phyloP scores from a whole-genome alignment of 2,113 vertebrate species.

The Entelurus aequoreus region DNA sequence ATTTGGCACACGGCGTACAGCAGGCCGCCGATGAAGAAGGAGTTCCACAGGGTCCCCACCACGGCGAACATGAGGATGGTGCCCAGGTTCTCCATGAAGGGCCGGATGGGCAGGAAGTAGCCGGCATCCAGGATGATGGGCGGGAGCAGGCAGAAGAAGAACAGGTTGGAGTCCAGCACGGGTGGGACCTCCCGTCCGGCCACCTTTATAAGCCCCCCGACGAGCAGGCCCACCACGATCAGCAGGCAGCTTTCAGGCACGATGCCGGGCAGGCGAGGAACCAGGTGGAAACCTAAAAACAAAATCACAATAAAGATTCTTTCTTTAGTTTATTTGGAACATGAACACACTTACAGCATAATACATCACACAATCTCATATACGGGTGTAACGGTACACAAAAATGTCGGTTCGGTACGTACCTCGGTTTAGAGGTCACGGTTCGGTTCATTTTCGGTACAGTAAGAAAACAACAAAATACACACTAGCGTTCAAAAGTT shows the following conservation, averaged over 20 bases:
- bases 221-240: constrained; percentile 88
- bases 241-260: constrained; percentile 97
- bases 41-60: constrained; percentile 93
- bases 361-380: too few relatives aligned
- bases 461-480: too few relatives aligned
- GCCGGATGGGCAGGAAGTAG: constrained; percentile 93
- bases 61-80: constrained; percentile 97
- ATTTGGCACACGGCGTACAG: constrained; percentile 86
- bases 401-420: too few relatives aligned
- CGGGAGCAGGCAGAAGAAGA: constrained; percentile 93
- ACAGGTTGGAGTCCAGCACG: constrained; percentile 77
- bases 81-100: constrained; percentile 95
- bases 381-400: too few relatives aligned
- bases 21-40: constrained; percentile 88
- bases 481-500: too few relatives aligned
- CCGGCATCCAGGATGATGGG: constrained; percentile 97
- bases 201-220: constrained; percentile 87
- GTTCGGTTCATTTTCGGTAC: too few relatives aligned
- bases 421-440: too few relatives aligned
- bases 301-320: too few relatives aligned
- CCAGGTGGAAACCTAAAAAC: constrained; percentile 86
- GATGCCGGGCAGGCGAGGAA: constrained; percentile 83
- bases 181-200: constrained; percentile 80
- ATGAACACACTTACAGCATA: too few relatives aligned
- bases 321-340: too few relatives aligned